phyloP scores from a whole-genome alignment of 2,113 vertebrate genomes.

The Cyanistes caeruleus region DNA sequence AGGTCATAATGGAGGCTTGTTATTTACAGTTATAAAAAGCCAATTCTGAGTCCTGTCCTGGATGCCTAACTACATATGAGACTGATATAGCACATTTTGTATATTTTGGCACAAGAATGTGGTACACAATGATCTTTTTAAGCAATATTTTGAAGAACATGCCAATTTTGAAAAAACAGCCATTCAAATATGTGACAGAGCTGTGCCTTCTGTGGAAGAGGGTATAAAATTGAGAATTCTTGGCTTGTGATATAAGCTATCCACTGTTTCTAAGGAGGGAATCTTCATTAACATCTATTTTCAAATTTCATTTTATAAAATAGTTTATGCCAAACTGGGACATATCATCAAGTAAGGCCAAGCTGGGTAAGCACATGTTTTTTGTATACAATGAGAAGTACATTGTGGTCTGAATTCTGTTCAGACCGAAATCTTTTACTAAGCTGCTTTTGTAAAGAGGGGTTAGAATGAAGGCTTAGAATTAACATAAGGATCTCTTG shows the following conservation, averaged over 20 bases:
- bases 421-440: background rate
- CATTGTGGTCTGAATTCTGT: background rate
- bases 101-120: slow-evolving; percentile 32
- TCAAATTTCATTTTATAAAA: slow-evolving; percentile 15
- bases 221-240: slow-evolving; percentile 27
- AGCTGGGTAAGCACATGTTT: slow-evolving; percentile 21
- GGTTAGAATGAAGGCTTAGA: background rate
- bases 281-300: background rate
- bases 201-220: slow-evolving; percentile 9
- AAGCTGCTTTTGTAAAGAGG: background rate
- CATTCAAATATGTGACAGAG: background rate
- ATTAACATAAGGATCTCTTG: background rate
- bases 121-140: background rate
- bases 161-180: background rate
- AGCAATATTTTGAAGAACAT: slow-evolving; percentile 20
- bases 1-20: background rate
- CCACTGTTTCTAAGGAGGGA: background rate
- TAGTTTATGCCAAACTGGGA: background rate
- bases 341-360: slow-evolving; percentile 20
- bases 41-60: background rate
- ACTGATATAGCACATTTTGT: background rate
- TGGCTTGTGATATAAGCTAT: background rate
- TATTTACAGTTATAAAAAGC: slow-evolving; percentile 2
- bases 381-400: background rate
- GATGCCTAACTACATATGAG: background rate